These are phyloP conservation scores for Thinocorus orbignyianus DNA, from an alignment of 2,113 vertebrate species.

Conservation along the genomic window DNA sequence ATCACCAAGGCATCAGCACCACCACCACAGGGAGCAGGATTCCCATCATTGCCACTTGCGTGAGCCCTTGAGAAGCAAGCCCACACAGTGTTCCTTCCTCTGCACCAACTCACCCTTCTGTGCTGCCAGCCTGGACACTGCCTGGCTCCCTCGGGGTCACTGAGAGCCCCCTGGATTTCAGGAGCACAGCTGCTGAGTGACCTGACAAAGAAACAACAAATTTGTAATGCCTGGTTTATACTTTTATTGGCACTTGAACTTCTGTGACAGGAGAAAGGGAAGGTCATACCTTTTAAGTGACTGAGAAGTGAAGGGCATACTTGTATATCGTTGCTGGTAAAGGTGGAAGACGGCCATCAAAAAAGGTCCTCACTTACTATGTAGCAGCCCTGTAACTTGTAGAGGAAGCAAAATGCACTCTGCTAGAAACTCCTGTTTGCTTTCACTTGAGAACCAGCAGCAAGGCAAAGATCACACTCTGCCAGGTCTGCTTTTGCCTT, in stretches of 20 bases:
- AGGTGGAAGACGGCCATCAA: rapidly evolving
- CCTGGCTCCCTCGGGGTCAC: rapidly evolving
- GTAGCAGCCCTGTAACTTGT: background rate
- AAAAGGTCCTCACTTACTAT: background rate
- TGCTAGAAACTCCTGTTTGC: background rate
- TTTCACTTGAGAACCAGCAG: background rate
- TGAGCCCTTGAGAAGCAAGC: rapidly evolving
- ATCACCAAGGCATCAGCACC: background rate
- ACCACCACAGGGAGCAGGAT: background rate
- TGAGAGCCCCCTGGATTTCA: background rate
- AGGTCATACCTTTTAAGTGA: background rate
- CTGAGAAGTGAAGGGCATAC: background rate
- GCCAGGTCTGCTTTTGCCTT: background rate
- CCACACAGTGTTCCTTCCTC: background rate
- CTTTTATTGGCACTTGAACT: background rate
- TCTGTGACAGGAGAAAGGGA: background rate
- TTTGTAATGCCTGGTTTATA: background rate
- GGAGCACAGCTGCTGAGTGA: background rate
- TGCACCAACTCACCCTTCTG: background rate
- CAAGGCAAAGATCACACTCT: background rate
- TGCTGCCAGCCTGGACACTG: background rate
- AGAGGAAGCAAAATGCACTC: background rate
- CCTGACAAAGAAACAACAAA: background rate
- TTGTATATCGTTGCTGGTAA: background rate
- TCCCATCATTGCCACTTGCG: background rate